Conservation (phyloP, 2,797 vertebrate species). For the Sebastes cheni region DNA sequence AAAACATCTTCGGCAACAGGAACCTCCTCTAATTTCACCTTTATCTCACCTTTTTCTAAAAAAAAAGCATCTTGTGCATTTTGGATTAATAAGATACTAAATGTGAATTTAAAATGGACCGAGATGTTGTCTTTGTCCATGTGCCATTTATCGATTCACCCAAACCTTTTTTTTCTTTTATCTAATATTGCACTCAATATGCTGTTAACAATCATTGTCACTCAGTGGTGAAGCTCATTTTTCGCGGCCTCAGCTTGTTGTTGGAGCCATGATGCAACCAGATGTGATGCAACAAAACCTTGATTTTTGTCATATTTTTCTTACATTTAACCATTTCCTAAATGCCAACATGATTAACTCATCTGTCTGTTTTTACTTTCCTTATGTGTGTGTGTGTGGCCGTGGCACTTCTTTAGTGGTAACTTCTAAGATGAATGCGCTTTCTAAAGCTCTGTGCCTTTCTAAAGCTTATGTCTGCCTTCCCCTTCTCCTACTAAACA, state of each 20-base stretch:
- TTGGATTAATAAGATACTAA: conserved; percentile 70
- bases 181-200: conserved; percentile 56
- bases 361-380: conserved; percentile 32
- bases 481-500: conserved; percentile 31
- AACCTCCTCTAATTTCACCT: conserved; percentile 90
- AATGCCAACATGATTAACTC: conserved; percentile 58
- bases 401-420: conserved; percentile 68
- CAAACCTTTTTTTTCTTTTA: conserved; percentile 49
- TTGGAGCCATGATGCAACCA: conserved; percentile 24
- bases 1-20: conserved; percentile 97
- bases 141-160: conserved; percentile 70
- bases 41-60: conserved; percentile 49
- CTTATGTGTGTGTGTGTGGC: not conserved
- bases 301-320: conserved; percentile 31
- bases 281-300: conserved; percentile 36
- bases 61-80: conserved; percentile 51
- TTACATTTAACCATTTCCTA: conserved; percentile 28
- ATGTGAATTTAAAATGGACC: conserved; percentile 61
- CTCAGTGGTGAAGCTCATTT: conserved; percentile 19
- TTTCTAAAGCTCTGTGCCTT: conserved; percentile 85
- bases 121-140: conserved; percentile 44
- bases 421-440: conserved; percentile 63
- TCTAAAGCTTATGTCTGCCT: conserved; percentile 77
- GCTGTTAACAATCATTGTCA: conserved; percentile 62
- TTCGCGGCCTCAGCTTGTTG: conserved; percentile 22